phyloP scores from a whole-genome alignment of 2,797 vertebrate genomes.

The Steatocranus sp. region DNA sequence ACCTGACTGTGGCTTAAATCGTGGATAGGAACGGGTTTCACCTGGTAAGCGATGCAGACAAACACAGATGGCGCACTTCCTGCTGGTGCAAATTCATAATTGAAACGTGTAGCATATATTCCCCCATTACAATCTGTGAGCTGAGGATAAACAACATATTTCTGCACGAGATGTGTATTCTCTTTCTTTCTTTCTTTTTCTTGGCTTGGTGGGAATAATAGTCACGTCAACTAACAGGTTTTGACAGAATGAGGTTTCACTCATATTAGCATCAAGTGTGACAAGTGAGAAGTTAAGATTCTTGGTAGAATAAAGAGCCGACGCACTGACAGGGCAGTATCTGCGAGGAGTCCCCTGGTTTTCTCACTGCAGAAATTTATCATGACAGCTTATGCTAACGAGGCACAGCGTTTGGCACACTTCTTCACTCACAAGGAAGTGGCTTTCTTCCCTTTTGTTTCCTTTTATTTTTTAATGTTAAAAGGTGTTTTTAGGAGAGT shows the following conservation, averaged over 20 bases:
- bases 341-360: conserved; percentile 29
- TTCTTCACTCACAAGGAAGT: conserved; percentile 10
- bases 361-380: conserved; percentile 25
- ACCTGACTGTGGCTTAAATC: neutral
- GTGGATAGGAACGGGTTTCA: neutral
- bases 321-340: conserved; percentile 27
- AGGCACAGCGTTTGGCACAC: conserved; percentile 31
- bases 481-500: neutral
- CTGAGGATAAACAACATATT: conserved; percentile 42
- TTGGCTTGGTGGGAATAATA: conserved; percentile 25
- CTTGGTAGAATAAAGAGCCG: conserved; percentile 33
- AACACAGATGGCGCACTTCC: conserved; percentile 43
- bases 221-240: conserved; percentile 34
- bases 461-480: neutral
- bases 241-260: conserved; percentile 71
- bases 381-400: conserved; percentile 54
- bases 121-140: conserved; percentile 25
- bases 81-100: conserved; percentile 30
- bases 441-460: neutral
- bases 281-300: conserved; percentile 47
- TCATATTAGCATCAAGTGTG: conserved; percentile 59
- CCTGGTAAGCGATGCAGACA: conserved; percentile 35
- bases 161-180: neutral
- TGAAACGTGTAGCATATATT: conserved; percentile 27
- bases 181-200: neutral